Base-by-base conservation (phyloP, 1,140 invertebrate genomes). In the Leptinotarsa undecemlineata region DNA sequence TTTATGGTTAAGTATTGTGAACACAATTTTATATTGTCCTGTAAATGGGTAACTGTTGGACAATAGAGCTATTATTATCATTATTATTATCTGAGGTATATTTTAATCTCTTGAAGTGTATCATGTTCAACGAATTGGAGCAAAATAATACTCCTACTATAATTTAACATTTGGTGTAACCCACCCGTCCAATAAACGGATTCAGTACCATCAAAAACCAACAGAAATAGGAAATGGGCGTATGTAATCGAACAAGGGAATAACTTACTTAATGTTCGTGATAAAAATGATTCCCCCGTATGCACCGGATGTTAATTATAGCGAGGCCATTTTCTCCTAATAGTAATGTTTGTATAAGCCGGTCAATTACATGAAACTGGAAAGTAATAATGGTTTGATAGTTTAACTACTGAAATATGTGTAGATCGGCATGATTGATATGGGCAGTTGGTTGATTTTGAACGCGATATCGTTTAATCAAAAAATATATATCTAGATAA, bases 331-430 rank as follows among this genome's bases (percentile, higher is more conserved):
- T 57, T 57, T 57, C 51, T 19, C 51, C 51, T 57, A 15, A 57
- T 57, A 57, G 14, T 8, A 57, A 17, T 57, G 51, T 57, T 57
- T 57, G 14, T 57, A 57, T 57, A 57, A 57, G 51, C 51, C 14
- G n/a, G 51, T 57, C 51, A 57, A 57, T 57, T 57, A 17, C 51
- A 57, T 19, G 51, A 57, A 57, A 57, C 51, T 57, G 51, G 51
- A 57, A 57, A 57, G n/a, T 57, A 57, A 57, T 57, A 57, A 57
- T 57, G 51, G 51, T 57, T 57, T 57, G n/a, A 57, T 57, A 19
- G 6, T 57, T 57, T 57, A 19, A 57, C n/a, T 19, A 57, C 51
- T 57, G 51, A 57, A 57, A 57, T 57, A n/a, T 57, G 51, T 57
- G 14, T 57, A 57, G 15, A 57, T 57, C 51, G n/a, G 6, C 15